These are phyloP conservation scores for Hesperophylax magnus DNA, from an alignment of 1,140 invertebrate species.

Conservation along the genomic window DNA sequence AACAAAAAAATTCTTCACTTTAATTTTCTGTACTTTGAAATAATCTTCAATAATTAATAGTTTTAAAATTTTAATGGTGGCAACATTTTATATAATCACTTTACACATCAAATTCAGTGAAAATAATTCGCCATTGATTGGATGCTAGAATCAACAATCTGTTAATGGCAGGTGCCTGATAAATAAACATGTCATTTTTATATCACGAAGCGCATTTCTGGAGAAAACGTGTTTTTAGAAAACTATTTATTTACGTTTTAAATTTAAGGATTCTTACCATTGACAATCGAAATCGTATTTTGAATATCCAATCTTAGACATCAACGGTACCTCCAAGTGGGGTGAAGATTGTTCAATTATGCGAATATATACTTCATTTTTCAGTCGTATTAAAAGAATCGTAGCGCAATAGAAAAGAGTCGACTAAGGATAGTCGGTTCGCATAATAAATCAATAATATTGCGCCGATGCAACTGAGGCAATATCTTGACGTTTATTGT, in stretches of 20 bases:
- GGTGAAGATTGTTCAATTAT: too few species aligned
- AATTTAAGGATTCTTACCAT: too few species aligned
- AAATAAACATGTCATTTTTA: not conserved
- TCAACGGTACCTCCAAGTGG: too few species aligned
- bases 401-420: slow-evolving; percentile 4
- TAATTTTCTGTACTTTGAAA: too few species aligned
- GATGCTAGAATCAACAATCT: not conserved
- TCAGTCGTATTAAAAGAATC: too few species aligned
- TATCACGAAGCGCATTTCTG: not conserved
- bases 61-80: not conserved
- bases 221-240: too few species aligned
- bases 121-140: not conserved
- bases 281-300: too few species aligned
- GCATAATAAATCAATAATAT: slow-evolving; percentile 44
- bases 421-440: not conserved
- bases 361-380: too few species aligned
- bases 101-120: not conserved
- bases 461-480: slow-evolving; percentile 46
- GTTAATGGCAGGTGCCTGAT: not conserved
- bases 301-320: too few species aligned
- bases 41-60: too few species aligned
- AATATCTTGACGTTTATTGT: not conserved
- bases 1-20: too few species aligned
- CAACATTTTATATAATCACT: not conserved
- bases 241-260: too few species aligned